Evolutionary conservation across 2,888 invertebrate genomes (phyloP).

Genomic region (Cinara cedri): DNA sequence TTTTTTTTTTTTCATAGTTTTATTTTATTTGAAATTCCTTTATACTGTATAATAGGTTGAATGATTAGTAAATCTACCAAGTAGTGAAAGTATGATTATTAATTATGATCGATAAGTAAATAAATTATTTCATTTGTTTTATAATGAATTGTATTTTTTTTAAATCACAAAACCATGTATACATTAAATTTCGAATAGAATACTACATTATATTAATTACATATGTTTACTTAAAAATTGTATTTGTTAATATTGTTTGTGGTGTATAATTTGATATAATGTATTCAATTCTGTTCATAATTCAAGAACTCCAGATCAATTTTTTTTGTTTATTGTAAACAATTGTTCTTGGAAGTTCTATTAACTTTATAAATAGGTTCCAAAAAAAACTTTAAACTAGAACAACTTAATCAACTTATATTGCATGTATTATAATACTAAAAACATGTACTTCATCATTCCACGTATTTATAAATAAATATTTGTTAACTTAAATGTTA

Average conservation of each 20-base stretch:
- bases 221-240: neutral
- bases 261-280: neutral
- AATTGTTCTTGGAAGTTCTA: neutral
- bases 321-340: neutral
- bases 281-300: neutral
- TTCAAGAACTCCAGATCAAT: conserved; percentile 4
- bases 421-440: neutral
- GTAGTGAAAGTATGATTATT: conserved; percentile 7
- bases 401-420: neutral
- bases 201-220: neutral
- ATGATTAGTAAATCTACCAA: conserved; percentile 19
- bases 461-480: conserved; percentile 44
- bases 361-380: neutral
- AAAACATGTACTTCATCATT: conserved; percentile 37
- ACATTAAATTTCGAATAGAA: conserved; percentile 6
- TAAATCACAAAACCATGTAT: neutral
- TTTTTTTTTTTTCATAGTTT: conserved; percentile 25
- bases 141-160: conserved; percentile 13
- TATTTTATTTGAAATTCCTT: conserved; percentile 15
- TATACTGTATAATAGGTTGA: neutral
- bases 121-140: neutral
- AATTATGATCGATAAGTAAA: neutral
- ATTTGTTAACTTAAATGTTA: conserved; percentile 12
- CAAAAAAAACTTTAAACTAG: conserved; percentile 5
- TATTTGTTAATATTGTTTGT: conserved; percentile 30